A percentile compares a stretch with the other conserved stretches of the same genome.
These are phyloP conservation scores for Actinernus sp. DNA, from an alignment of 92 coral and sea anemone genomes.

Conservation along the genomic window DNA sequence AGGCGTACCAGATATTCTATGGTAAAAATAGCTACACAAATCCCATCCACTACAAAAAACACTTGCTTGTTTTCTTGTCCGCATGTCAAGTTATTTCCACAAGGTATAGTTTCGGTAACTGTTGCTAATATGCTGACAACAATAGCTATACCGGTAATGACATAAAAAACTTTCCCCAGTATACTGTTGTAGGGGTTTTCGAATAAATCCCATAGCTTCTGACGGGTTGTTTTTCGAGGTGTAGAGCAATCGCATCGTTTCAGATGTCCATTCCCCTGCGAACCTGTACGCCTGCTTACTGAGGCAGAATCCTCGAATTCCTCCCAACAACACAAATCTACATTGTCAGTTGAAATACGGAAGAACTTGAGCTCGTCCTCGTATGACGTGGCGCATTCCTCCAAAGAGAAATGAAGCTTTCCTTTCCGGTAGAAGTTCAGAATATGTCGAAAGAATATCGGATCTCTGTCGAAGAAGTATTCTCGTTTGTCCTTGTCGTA, in stretches of 20 bases:
- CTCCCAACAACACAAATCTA: conserved; percentile 89
- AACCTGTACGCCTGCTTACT: neutral
- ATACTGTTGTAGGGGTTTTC: conserved; percentile 80
- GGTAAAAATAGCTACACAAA: conserved; percentile 84
- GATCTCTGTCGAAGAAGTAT: conserved; percentile 90
- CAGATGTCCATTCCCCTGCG: conserved; percentile 7
- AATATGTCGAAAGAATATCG: conserved; percentile 87
- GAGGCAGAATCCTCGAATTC: conserved; percentile 73
- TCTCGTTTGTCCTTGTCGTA: conserved; percentile 71
- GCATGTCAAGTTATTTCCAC: conserved; percentile 67
- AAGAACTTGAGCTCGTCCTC: conserved; percentile 88
- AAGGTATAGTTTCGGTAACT: conserved; percentile 86
- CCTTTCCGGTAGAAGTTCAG: conserved; percentile 93
- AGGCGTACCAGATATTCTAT: conserved; percentile 85
- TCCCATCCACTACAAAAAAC: conserved; percentile 80
- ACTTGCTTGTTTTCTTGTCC: conserved; percentile 67
- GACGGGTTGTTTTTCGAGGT: conserved; percentile 44
- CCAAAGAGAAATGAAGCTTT: conserved; percentile 85
- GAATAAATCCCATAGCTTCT: conserved; percentile 75
- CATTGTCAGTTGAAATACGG: conserved; percentile 77
- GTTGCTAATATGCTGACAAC: conserved; percentile 81
- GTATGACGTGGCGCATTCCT: conserved; percentile 83
- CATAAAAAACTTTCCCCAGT: conserved; percentile 70
- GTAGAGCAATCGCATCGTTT: conserved; percentile 50
- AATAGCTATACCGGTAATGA: conserved; percentile 78